Evolutionary conservation across 2,797 vertebrate species (phyloP), one percentile per base, ranked within the genome.

Genomic region (Sebastiscus tertius): DNA sequence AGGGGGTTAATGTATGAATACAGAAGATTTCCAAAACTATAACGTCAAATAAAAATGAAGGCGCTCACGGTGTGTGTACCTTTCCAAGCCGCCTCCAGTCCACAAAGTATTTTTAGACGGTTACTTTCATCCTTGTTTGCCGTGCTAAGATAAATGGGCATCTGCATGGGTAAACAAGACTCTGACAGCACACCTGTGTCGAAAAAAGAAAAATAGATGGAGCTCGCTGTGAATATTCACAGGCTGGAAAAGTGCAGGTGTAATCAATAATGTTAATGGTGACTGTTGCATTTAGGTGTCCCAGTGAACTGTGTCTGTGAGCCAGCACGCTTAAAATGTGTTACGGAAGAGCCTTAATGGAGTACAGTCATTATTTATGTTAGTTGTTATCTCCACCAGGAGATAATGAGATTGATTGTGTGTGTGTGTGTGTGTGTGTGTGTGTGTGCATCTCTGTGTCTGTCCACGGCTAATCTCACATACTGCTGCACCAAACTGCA

Each of bases 31-130:
- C n/a, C 26, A 24, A 22, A 64, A 27, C 10, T 42, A 9, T 56
- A 18, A 63, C 8, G 20, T 58, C 8, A 11, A 24, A 59, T 3
- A 22, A 49, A 64, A 64, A 56, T 33, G 9, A 52, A 24, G 3
- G 20, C 9, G 1, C 2, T 9, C 1, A 0, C 2, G 18, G 8
- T 20, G 8, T 55, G 6, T 55, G 4, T 24, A 4, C 14, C 11
- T 9, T 11, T 61, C 11, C 22, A 52, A 58, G 4, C 14, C 39
- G 24, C 55, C 5, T 76, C 9, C 42, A n/a, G 16, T 29, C 8
- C 39, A 11, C 6, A 31, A 13, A 22, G 13, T 36, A 22, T 71
- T 63, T 72, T 65, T 16, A 39, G 16, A 69, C 16, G 13, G 16
- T 24, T 20, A 24, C 60, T 39, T 72, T 60, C 29, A 62, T 67